Percentiles rank a stretch among this genome's conserved stretches.
Conservation (phyloP, 2,888 invertebrate genomes). For the Eupelmus urozonus region DNA sequence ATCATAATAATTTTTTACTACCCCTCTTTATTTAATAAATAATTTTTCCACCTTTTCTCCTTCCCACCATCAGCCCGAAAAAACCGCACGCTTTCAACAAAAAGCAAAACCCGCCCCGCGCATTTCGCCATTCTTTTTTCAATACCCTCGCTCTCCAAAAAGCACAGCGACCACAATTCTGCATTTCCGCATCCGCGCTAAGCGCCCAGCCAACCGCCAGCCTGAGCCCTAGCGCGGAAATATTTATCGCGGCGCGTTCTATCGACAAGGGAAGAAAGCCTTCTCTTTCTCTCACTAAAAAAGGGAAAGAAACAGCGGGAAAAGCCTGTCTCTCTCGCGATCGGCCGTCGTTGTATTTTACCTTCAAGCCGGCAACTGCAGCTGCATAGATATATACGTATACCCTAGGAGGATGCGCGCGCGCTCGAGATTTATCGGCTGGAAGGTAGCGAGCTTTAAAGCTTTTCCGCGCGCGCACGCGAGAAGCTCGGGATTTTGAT, state of each 20-base stretch:
- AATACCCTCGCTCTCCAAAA: no score
- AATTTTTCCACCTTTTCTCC: no score
- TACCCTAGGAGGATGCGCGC: background rate
- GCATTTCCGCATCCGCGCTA: no score
- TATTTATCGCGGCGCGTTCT: conserved; percentile 26
- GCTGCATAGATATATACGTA: no score
- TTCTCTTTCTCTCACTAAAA: background rate
- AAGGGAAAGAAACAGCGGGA: background rate
- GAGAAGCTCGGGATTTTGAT: conserved; percentile 49
- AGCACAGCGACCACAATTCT: no score
- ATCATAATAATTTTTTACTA: no score
- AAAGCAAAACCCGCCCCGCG: no score
- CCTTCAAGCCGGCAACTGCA: background rate
- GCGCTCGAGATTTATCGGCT: conserved; percentile 45
- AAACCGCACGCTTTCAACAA: no score
- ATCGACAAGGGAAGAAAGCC: background rate
- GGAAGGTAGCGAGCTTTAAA: conserved; percentile 34
- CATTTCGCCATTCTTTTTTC: no score
- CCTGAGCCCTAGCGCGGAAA: conserved; percentile 7
- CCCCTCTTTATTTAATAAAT: no score
- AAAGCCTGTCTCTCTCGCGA: background rate
- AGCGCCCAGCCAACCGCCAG: no score
- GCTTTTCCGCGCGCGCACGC: conserved; percentile 31
- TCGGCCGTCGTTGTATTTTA: conserved; percentile 25
- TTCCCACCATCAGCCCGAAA: no score